These are phyloP conservation scores for Entomobrya proxima DNA, from an alignment of 2,888 invertebrate species.

Conservation along the genomic window DNA sequence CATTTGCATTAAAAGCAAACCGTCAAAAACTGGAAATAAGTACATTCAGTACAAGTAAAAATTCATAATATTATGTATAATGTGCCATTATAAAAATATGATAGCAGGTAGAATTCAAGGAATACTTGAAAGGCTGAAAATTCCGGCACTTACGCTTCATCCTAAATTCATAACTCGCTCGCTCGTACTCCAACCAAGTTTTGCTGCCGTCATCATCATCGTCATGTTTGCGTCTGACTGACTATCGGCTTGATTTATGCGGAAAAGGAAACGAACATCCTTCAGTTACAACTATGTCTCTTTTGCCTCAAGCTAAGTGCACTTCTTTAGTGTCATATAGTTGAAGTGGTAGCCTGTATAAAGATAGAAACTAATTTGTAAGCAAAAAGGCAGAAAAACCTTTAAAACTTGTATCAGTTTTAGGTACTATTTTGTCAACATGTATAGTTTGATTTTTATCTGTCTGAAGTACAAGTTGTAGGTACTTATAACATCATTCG, in stretches of 20 bases:
- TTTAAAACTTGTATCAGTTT: no score
- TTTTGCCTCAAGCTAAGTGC: conserved; percentile 23
- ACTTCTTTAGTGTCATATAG: conserved; percentile 12
- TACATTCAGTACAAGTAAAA: not conserved
- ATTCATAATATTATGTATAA: no score
- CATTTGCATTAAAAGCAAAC: not conserved
- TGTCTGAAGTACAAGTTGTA: no score
- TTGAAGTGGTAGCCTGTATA: not conserved
- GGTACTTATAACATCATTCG: no score
- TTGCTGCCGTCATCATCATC: not conserved
- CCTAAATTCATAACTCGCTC: conserved; percentile 52
- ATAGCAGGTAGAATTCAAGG: conserved; percentile 41
- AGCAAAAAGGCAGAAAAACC: not conserved
- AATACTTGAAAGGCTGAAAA: conserved; percentile 34
- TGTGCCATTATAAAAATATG: no score
- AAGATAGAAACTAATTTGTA: not conserved
- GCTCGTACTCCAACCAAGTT: conserved; percentile 15
- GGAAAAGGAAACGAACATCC: conserved; percentile 18
- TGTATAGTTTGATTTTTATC: no score
- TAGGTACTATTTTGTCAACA: no score
- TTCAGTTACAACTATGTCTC: conserved; percentile 24
- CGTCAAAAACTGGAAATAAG: not conserved
- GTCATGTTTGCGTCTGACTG: conserved; percentile 11
- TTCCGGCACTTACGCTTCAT: conserved; percentile 41
- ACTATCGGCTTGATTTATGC: conserved; percentile 17